Base-by-base conservation (phyloP, 2,797 vertebrate genomes). In the Anniella stebbinsi region DNA sequence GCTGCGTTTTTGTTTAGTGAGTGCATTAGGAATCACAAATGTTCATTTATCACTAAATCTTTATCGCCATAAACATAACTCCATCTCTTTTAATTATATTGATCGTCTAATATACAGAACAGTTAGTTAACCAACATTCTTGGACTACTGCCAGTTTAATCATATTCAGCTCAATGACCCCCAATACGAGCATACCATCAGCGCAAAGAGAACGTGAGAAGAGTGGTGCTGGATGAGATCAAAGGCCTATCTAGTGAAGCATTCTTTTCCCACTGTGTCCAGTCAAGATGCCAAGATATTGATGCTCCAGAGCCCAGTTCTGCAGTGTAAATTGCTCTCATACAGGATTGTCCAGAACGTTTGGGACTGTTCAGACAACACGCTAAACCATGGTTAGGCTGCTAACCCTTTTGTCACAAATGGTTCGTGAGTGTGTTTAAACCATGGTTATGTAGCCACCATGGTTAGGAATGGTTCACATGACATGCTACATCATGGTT, bases 31-130 rank as follows among this genome's bases (percentile, higher is more conserved):
- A 72, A 60, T 60, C 33, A 41, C 51, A 88, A 67, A 82, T 18
- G 51, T 48, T 38, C 41, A 88, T 88, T 60, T 81, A n/a, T 82
- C 51, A 73, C 75, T 36, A 36, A 78, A 67, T n/a, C 57, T 48
- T 33, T 77, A 87, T 48, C 38, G 23, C 36, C 67, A 73, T 41
- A 82, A 60, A 33, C 69, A 54, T 8, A 88, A 73, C 28, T 18
- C 23, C 33, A 60, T 73, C 15, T 38, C 51, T 88, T 57, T 88
- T 33, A 41, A 41, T 80, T 80, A 38, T 70, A 15, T 72, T 33
- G 60, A 66, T 54, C 21, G 15, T 17, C 12, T 25, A 73, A 73
- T 51, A 75, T 13, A 75, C 36, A 85, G 48, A 85, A 54, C 48
- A 51, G 28, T 77, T 48, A 28, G 0, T 36, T 57, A 73, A 36